Evolutionary conservation across 1,140 invertebrate genomes (phyloP).

Genomic region (Zaprionus nigranus): DNA sequence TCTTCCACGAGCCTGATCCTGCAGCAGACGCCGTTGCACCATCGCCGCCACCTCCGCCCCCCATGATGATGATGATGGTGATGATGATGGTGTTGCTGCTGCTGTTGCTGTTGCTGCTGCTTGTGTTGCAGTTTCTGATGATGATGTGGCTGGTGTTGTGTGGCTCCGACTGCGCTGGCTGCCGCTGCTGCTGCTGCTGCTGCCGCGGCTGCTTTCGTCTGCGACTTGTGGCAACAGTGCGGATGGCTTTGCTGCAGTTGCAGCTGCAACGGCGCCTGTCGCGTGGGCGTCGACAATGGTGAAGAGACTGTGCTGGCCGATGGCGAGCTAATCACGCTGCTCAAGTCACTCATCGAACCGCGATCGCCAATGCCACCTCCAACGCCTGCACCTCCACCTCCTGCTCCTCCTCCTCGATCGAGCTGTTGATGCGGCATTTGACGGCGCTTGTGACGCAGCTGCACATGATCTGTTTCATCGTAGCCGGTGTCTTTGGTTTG

Average conservation of each 20-base stretch:
- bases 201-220: constrained; percentile 21
- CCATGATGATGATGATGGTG: constrained; percentile 1
- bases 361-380: constrained; percentile 18
- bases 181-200: constrained; percentile 9
- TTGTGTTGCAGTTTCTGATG: constrained; percentile 56
- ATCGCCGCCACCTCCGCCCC: constrained; percentile 19
- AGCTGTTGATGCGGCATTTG: constrained; percentile 56
- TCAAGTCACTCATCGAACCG: constrained; percentile 71
- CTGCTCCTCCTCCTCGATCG: constrained; percentile 56
- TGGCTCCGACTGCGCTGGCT: constrained; percentile 40
- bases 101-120: constrained; percentile 37
- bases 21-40: constrained; percentile 35
- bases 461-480: constrained; percentile 79
- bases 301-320: constrained; percentile 78
- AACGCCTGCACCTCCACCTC: background rate
- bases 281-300: constrained; percentile 78
- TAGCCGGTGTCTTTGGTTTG: constrained; percentile 75
- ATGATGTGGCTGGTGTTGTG: constrained; percentile 54
- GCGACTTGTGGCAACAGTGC: constrained; percentile 72
- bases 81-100: constrained; percentile 68
- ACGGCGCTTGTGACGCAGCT: constrained; percentile 73
- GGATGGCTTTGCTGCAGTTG: constrained; percentile 52
- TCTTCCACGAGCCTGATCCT: constrained; percentile 41
- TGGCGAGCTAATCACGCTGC: constrained; percentile 77
- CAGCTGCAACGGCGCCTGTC: constrained; percentile 66